Conservation (phyloP, 2,113 vertebrate genomes). For the Callipepla squamata region DNA sequence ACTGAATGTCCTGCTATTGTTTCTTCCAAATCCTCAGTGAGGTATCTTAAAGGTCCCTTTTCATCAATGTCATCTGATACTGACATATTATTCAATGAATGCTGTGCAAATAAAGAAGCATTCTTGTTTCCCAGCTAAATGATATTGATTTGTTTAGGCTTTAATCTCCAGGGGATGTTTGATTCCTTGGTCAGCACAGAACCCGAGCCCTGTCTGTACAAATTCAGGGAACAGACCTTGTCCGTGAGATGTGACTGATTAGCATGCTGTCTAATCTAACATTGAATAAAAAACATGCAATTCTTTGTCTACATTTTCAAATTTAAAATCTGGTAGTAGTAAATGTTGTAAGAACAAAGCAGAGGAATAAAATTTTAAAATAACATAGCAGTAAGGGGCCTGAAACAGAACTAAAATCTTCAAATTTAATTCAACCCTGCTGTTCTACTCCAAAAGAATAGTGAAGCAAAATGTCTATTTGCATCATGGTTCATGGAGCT, state of each 20-base stretch:
- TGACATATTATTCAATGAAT: background rate
- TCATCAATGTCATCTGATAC: background rate
- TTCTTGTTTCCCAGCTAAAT: background rate
- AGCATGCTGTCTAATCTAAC: background rate
- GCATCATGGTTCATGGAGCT: background rate
- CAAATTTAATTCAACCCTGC: background rate
- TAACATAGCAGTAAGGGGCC: background rate
- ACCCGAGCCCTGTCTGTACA: background rate
- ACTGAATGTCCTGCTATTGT: background rate
- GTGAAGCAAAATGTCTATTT: background rate
- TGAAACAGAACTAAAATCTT: background rate
- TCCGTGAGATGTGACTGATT: background rate
- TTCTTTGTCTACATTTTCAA: background rate
- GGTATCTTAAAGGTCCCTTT: background rate
- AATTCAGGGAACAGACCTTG: background rate
- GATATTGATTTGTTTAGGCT: background rate
- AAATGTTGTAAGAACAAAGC: background rate
- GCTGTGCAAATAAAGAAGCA: background rate
- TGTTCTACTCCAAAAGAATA: background rate
- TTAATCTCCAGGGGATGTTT: background rate
- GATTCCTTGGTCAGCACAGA: background rate
- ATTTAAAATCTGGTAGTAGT: background rate
- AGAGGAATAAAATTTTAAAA: background rate
- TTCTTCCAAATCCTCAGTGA: background rate
- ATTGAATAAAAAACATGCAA: background rate